Conservation (phyloP, 2,888 invertebrate genomes). For the Nephrocerus scutellatus region DNA sequence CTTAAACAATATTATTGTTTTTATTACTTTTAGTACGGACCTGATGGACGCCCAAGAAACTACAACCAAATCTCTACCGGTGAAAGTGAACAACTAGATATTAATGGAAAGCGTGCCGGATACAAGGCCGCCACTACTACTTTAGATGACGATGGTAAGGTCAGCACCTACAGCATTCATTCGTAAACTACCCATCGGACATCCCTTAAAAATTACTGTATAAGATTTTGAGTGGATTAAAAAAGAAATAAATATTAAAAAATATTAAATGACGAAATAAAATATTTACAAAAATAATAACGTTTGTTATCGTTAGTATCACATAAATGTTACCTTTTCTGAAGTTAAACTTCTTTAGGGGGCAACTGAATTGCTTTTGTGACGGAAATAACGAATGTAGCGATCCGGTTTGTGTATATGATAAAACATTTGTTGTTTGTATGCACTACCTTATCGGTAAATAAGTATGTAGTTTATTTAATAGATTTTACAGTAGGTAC, state of each 20-base stretch:
- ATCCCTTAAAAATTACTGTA: no score
- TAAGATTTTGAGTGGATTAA: not conserved
- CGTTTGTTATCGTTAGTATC: no score
- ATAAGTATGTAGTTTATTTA: no score
- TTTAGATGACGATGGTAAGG: constrained; percentile 58
- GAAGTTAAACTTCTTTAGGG: no score
- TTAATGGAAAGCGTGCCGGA: constrained; percentile 52
- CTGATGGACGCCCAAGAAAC: constrained; percentile 40
- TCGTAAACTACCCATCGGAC: constrained; percentile 31
- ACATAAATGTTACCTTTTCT: no score
- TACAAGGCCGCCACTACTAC: constrained; percentile 54
- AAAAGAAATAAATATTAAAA: constrained; percentile 7
- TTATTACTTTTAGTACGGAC: constrained; percentile 32
- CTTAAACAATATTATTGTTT: not conserved
- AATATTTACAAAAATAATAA: no score
- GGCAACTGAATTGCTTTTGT: no score
- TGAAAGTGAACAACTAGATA: constrained; percentile 45
- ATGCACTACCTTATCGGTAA: no score
- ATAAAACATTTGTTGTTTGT: no score
- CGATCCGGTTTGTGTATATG: no score
- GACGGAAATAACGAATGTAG: no score
- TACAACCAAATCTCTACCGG: constrained; percentile 45
- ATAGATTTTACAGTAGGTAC: no score
- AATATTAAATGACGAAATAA: not conserved
- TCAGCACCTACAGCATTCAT: constrained; percentile 52